Evolutionary conservation across 1,140 invertebrate species (phyloP).

Genomic region (Trialeurodes vaporariorum): DNA sequence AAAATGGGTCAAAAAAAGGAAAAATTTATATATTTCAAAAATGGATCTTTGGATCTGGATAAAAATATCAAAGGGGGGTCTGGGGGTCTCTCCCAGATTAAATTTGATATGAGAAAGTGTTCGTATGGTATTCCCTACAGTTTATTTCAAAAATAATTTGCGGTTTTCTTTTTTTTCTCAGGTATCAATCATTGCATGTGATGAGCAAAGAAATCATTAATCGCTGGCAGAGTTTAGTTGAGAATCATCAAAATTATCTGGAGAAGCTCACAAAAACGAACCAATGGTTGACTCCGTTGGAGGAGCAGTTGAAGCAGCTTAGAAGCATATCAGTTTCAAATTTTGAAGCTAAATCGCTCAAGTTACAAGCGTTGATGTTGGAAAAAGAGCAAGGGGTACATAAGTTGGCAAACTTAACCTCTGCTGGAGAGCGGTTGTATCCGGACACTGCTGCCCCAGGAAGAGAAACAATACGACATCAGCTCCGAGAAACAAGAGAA

Average conservation of each 20-base stretch:
- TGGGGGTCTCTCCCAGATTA: too few species aligned
- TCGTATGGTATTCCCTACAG: too few species aligned
- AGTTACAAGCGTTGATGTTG: slow-evolving; percentile 59
- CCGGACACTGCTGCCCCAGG: slow-evolving; percentile 83
- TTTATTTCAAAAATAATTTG: slow-evolving; percentile 4
- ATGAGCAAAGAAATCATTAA: slow-evolving; percentile 79
- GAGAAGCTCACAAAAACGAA: slow-evolving; percentile 63
- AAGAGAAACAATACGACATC: slow-evolving; percentile 72
- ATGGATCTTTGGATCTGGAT: too few species aligned
- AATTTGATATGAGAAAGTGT: too few species aligned
- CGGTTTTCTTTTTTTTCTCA: slow-evolving; percentile 26
- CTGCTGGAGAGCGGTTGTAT: slow-evolving; percentile 71
- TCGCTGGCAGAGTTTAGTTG: slow-evolving; percentile 71
- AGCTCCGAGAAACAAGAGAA: slow-evolving; percentile 61
- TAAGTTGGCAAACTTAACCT: slow-evolving; percentile 55
- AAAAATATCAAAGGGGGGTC: too few species aligned
- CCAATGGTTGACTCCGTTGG: slow-evolving; percentile 61
- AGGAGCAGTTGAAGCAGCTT: slow-evolving; percentile 53
- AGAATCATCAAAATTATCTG: slow-evolving; percentile 71
- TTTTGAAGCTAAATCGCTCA: slow-evolving; percentile 45
- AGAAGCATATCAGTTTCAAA: slow-evolving; percentile 29
- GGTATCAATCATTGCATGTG: slow-evolving; percentile 69
- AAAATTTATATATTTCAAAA: too few species aligned
- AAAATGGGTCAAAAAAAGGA: too few species aligned
- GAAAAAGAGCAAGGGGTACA: slow-evolving; percentile 74